Percentiles rank a stretch among this genome's conserved stretches.
These are phyloP conservation scores for Oscheius sp. DNA, from an alignment of 2,888 invertebrate species.

Conservation along the genomic window DNA sequence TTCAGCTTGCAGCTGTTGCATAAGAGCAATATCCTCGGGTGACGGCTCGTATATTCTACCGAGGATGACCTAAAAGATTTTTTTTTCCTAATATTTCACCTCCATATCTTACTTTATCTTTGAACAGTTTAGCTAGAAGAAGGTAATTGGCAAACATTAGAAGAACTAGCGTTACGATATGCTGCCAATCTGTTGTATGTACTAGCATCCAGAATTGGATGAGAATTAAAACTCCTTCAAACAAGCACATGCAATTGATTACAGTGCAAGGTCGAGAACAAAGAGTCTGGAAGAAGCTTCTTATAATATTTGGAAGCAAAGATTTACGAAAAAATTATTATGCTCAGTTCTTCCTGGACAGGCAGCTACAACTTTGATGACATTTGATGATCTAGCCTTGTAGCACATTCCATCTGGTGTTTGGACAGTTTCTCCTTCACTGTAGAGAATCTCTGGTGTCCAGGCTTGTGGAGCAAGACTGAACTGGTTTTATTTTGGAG, in stretches of 20 bases:
- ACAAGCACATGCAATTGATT: slow-evolving; percentile 75
- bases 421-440: slow-evolving; percentile 46
- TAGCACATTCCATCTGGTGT: slow-evolving; percentile 48
- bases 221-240: slow-evolving; percentile 70
- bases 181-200: slow-evolving; percentile 88
- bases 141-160: slow-evolving; percentile 89
- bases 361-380: slow-evolving; percentile 79
- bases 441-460: slow-evolving; percentile 37
- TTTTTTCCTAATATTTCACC: too few species aligned
- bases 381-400: slow-evolving; percentile 34
- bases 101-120: slow-evolving; percentile 75
- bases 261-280: slow-evolving; percentile 86
- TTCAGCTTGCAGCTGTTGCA: slow-evolving; percentile 26
- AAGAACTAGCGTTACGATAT: slow-evolving; percentile 84
- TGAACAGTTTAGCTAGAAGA: slow-evolving; percentile 85
- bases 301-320: too few species aligned
- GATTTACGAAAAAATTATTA: slow-evolving; percentile 85
- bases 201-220: slow-evolving; percentile 82
- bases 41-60: slow-evolving; percentile 64
- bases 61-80: slow-evolving; percentile 55
- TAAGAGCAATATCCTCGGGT: slow-evolving; percentile 59
- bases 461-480: slow-evolving; percentile 46
- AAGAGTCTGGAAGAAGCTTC: slow-evolving; percentile 78
- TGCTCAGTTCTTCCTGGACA: slow-evolving; percentile 85
- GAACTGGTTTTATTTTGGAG: neutral